A percentile compares a stretch with the other conserved stretches of the same genome.
These are phyloP conservation scores for Anhinga rufa DNA, from an alignment of 2,113 vertebrate genomes.

Conservation along the genomic window DNA sequence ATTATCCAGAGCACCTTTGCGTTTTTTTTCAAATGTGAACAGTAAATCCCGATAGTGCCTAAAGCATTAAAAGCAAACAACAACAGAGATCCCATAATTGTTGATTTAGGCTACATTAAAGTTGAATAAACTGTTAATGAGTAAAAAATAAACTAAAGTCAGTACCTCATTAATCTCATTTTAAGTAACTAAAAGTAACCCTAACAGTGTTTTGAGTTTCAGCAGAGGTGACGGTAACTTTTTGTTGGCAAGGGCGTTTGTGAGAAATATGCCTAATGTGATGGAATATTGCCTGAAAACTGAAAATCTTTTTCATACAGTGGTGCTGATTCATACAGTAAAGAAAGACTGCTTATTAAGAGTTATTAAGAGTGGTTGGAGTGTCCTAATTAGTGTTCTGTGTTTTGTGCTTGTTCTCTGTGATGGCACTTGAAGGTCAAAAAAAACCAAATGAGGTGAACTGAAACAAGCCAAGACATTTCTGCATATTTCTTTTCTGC, in stretches of 20 bases:
- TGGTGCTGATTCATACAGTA: not conserved
- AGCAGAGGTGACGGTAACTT: not conserved
- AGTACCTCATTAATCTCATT: constrained; percentile 14
- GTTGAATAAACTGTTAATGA: constrained; percentile 29
- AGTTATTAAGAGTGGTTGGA: not conserved
- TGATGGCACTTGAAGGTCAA: not conserved
- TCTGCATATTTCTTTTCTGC: not conserved
- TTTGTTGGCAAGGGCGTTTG: not conserved
- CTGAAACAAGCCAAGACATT: not conserved
- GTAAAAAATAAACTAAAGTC: constrained; percentile 21
- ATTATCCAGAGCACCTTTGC: not conserved
- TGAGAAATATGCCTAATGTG: not conserved
- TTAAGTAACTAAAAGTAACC: not conserved
- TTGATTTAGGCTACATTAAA: constrained; percentile 5
- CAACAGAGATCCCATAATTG: constrained; percentile 1
- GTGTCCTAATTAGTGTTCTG: not conserved
- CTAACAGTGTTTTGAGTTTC: not conserved
- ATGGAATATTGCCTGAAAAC: not conserved
- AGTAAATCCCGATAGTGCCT: constrained; percentile 10
- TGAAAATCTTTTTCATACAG: not conserved
- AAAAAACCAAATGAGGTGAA: not conserved
- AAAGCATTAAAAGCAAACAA: constrained; percentile 7
- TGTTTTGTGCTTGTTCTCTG: not conserved
- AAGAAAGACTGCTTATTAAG: not conserved
- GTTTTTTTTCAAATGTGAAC: not conserved